Conservation (phyloP, 2,888 invertebrate species). For the Trachelus tabidus region DNA sequence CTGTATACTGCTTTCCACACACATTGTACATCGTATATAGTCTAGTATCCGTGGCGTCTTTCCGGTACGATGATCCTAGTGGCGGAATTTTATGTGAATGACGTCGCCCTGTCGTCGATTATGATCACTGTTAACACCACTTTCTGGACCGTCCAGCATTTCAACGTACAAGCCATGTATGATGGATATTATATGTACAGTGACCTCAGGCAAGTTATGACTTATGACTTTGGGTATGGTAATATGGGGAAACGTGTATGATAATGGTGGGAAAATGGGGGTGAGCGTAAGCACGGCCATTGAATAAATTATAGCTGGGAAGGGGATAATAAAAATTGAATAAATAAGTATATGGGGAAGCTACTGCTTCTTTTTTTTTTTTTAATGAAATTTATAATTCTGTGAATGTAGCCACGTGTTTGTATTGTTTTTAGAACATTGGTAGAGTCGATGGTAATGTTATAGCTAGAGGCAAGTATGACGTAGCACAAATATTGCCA, state of each 20-base stretch:
- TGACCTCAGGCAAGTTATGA: not conserved
- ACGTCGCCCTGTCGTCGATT: constrained; percentile 16
- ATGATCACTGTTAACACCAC: constrained; percentile 12
- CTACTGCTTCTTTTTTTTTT: too few relatives aligned
- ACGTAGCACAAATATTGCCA: not conserved
- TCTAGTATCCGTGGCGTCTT: not conserved
- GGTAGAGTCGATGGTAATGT: not conserved
- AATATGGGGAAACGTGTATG: not conserved
- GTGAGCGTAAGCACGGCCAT: not conserved
- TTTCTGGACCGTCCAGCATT: not conserved
- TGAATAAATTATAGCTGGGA: not conserved
- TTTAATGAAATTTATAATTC: not conserved
- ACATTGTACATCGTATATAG: not conserved
- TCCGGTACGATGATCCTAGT: not conserved
- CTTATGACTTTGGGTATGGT: not conserved
- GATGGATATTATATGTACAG: not conserved
- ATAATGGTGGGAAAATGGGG: not conserved
- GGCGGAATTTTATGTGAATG: constrained; percentile 16
- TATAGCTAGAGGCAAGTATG: not conserved
- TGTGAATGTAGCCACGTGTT: too few relatives aligned
- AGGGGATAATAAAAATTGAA: not conserved
- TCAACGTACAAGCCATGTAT: not conserved
- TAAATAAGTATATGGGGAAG: not conserved
- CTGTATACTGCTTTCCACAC: not conserved
- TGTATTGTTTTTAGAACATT: not conserved